phyloP scores from a whole-genome alignment of 2,888 invertebrate species.

The Meganola albula region DNA sequence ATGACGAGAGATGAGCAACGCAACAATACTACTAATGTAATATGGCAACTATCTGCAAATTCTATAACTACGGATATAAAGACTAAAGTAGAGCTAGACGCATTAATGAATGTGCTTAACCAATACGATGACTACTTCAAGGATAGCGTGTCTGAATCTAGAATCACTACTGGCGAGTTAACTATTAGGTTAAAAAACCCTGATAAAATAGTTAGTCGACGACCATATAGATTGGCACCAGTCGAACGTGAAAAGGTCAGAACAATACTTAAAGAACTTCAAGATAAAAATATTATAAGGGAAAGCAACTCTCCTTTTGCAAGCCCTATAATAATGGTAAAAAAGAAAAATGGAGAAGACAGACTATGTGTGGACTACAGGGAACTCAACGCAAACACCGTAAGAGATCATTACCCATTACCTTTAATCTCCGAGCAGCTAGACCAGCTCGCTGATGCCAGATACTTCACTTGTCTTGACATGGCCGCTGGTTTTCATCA shows the following conservation, averaged over 20 bases:
- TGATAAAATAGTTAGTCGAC: too few relatives aligned
- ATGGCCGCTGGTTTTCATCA: slow-evolving; percentile 7
- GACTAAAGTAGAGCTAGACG: not conserved
- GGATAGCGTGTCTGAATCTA: too few relatives aligned
- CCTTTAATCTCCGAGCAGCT: slow-evolving; percentile 7
- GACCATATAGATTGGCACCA: too few relatives aligned
- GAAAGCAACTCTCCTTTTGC: slow-evolving; percentile 2
- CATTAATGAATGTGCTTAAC: not conserved
- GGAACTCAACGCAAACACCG: slow-evolving; percentile 3
- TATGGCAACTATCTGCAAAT: not conserved
- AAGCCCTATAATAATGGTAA: slow-evolving; percentile 4
- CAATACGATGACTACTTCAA: not conserved
- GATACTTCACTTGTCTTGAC: slow-evolving; percentile 1
- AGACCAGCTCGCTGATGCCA: slow-evolving; percentile 2
- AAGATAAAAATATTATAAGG: slow-evolving; percentile 1
- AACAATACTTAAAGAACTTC: slow-evolving; percentile 1
- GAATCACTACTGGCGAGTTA: too few relatives aligned
- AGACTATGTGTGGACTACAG: slow-evolving; percentile 1
- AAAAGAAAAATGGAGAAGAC: slow-evolving; percentile 2
- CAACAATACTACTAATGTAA: not conserved
- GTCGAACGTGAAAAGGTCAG: slow-evolving; percentile 1
- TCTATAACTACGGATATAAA: not conserved
- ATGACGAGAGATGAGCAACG: not conserved
- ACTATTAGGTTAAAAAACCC: too few relatives aligned
- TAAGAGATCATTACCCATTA: slow-evolving; percentile 3